A percentile compares a stretch with the other conserved stretches of the same genome.
Conservation (phyloP, 2,797 vertebrate genomes). For the Phrynocephalus guinanensis region DNA sequence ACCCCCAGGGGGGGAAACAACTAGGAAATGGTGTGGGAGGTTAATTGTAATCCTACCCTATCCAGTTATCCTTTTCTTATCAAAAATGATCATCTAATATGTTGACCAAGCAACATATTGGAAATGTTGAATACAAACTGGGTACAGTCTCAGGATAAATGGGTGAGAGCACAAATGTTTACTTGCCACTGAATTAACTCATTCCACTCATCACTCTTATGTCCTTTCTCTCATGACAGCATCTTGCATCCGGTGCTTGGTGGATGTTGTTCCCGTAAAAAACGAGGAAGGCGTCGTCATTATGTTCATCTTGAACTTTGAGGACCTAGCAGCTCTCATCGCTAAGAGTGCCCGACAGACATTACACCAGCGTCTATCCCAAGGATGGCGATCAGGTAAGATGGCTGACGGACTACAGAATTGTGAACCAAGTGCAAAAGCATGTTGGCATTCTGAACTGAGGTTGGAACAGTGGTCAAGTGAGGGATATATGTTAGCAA, state of each 20-base stretch:
- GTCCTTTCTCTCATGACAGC: conserved; percentile 75
- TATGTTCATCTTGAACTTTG: conserved; percentile 99
- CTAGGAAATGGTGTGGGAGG: not conserved
- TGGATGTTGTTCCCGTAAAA: conserved; percentile 95
- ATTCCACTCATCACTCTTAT: not conserved
- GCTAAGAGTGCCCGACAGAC: conserved; percentile 81
- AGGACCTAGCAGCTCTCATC: conserved; percentile 88
- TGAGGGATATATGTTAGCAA: fast-evolving
- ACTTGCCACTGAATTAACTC: not conserved
- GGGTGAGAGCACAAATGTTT: not conserved
- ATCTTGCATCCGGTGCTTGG: conserved; percentile 90
- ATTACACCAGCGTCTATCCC: conserved; percentile 85
- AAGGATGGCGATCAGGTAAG: conserved; percentile 82
- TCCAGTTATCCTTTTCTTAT: not conserved
- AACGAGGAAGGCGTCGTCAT: conserved; percentile 92
- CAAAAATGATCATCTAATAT: not conserved
- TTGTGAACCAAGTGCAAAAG: no score
- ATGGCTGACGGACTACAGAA: not conserved
- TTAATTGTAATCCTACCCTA: no score
- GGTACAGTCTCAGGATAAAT: no score
- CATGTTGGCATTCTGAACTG: fast-evolving
- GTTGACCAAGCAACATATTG: not conserved
- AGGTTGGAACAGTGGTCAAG: fast-evolving
- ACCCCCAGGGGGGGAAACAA: not conserved
- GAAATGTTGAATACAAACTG: not conserved